These are phyloP conservation scores for Boloria selene DNA, from an alignment of 2,888 invertebrate genomes.

Conservation along the genomic window DNA sequence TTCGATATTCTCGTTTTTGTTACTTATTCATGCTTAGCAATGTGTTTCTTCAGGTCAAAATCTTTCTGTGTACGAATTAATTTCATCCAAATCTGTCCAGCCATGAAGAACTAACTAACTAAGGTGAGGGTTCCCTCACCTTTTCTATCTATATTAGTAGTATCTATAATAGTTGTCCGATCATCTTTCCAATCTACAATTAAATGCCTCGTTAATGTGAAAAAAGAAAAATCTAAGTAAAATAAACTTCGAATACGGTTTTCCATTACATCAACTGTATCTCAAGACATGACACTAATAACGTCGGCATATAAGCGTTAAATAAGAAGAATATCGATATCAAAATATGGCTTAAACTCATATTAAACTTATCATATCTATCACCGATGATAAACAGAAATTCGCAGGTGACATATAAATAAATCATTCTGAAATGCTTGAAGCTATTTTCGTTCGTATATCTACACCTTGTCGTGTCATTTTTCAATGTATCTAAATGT, in stretches of 20 bases:
- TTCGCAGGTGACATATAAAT: conserved; percentile 19
- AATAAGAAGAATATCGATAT: conserved; percentile 25
- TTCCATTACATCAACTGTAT: neutral
- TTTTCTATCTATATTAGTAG: no score
- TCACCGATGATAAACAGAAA: conserved; percentile 21
- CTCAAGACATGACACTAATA: neutral
- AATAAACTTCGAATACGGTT: neutral
- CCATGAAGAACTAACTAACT: no score
- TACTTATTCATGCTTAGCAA: no score
- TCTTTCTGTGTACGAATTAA: neutral
- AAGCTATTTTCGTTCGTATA: conserved; percentile 12
- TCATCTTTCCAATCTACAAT: no score
- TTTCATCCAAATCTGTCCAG: no score
- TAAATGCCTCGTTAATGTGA: no score
- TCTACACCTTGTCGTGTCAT: neutral
- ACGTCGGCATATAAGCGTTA: neutral
- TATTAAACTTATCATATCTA: conserved; percentile 27
- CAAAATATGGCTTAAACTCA: conserved; percentile 31
- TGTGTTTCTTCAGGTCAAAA: no score
- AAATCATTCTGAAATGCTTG: conserved; percentile 8
- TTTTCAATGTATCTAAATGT: neutral
- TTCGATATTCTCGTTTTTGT: no score
- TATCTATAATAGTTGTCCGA: no score
- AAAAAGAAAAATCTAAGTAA: no score
- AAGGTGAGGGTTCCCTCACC: no score